Percentiles rank a stretch among this genome's conserved stretches.
Evolutionary conservation across 2,888 invertebrate genomes (phyloP).

Genomic region (Antheraea yamamai): DNA sequence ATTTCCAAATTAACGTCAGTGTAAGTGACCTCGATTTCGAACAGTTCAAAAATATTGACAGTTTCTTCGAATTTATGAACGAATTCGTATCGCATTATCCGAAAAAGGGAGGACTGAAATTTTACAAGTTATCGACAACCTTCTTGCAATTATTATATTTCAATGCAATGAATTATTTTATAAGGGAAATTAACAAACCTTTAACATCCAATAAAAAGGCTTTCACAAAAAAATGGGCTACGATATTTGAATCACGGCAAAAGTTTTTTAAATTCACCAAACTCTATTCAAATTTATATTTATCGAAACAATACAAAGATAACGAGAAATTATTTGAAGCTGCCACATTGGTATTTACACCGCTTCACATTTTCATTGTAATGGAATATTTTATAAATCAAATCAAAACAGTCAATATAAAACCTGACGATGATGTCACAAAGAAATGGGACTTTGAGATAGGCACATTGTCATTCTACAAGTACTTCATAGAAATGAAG

Average conservation of each 20-base stretch:
- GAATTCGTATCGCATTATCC: not conserved
- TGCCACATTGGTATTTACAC: not conserved
- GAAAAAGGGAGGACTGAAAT: not conserved
- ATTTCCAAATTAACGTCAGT: slow-evolving; percentile 27
- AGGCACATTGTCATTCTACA: slow-evolving; percentile 22
- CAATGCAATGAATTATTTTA: slow-evolving; percentile 11
- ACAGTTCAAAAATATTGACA: slow-evolving; percentile 6
- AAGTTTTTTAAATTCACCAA: not conserved
- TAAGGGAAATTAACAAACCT: not conserved
- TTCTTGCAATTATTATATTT: slow-evolving; percentile 1
- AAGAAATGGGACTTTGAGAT: slow-evolving; percentile 22
- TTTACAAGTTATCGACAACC: not conserved
- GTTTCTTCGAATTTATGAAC: slow-evolving; percentile 14
- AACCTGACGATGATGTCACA: not conserved
- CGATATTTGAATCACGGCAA: not conserved
- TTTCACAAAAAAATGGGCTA: not conserved
- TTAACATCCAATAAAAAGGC: not conserved
- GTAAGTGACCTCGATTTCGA: slow-evolving; percentile 1
- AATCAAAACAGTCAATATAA: slow-evolving; percentile 8
- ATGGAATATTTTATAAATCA: slow-evolving; percentile 20
- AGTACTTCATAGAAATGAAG: slow-evolving; percentile 25
- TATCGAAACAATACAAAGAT: not conserved
- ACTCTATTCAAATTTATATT: not conserved
- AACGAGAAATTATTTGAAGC: not conserved
- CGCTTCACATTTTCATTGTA: slow-evolving; percentile 23